Evolutionary conservation across 2,888 invertebrate genomes (phyloP).

Genomic region (Heliothis peltigera): DNA sequence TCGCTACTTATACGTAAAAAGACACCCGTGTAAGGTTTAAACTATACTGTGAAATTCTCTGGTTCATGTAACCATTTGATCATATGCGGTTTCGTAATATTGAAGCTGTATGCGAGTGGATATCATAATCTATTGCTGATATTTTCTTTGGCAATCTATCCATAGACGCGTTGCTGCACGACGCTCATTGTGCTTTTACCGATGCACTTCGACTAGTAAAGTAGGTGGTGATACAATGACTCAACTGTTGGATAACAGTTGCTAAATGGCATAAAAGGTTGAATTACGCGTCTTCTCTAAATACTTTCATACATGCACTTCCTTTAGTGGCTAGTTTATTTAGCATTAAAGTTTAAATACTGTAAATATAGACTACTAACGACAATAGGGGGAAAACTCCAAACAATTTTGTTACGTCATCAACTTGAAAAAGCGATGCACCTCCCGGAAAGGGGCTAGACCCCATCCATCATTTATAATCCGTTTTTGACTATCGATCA

Average conservation of each 20-base stretch:
- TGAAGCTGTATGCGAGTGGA: slow-evolving; percentile 20
- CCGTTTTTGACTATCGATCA: slow-evolving; percentile 70
- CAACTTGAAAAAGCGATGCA: slow-evolving; percentile 40
- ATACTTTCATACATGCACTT: slow-evolving; percentile 2
- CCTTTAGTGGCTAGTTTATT: not conserved
- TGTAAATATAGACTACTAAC: slow-evolving; percentile 8
- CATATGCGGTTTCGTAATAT: slow-evolving; percentile 30
- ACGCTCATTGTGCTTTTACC: slow-evolving; percentile 44
- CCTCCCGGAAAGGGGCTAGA: slow-evolving; percentile 53
- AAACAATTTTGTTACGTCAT: slow-evolving; percentile 40
- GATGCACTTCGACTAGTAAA: slow-evolving; percentile 6
- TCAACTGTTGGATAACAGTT: slow-evolving; percentile 24
- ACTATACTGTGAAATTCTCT: slow-evolving; percentile 17
- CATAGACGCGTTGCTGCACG: slow-evolving; percentile 30
- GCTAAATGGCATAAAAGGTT: slow-evolving; percentile 23
- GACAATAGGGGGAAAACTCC: slow-evolving; percentile 12
- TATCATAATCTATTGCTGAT: slow-evolving; percentile 36
- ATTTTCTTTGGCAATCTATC: slow-evolving; percentile 37
- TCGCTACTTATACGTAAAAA: slow-evolving; percentile 13
- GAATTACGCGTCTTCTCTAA: slow-evolving; percentile 12
- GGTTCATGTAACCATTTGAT: slow-evolving; percentile 37
- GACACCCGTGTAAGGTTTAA: slow-evolving; percentile 19
- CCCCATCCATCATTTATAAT: slow-evolving; percentile 72
- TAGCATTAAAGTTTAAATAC: slow-evolving; percentile 2
- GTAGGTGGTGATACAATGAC: slow-evolving; percentile 27